These are phyloP conservation scores for Seladonia tumulorum DNA, from an alignment of 2,888 invertebrate genomes.

Conservation along the genomic window DNA sequence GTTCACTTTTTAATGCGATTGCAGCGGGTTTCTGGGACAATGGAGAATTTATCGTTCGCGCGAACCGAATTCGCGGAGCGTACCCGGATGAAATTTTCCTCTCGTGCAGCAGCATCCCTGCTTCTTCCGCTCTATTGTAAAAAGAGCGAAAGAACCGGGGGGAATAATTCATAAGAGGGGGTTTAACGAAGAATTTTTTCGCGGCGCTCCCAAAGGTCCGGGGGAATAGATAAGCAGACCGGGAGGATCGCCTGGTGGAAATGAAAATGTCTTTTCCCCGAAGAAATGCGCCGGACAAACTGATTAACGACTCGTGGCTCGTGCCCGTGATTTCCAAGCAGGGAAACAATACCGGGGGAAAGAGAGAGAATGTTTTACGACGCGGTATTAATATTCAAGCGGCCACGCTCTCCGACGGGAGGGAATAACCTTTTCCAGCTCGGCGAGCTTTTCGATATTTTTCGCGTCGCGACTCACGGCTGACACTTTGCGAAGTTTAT, in stretches of 20 bases:
- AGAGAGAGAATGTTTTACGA: background rate
- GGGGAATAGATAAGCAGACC: slow-evolving; percentile 4
- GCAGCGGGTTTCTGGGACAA: background rate
- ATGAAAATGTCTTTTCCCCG: background rate
- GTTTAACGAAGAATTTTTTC: background rate
- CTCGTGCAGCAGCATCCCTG: background rate
- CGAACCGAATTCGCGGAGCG: background rate
- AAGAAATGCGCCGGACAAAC: background rate
- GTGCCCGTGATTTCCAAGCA: slow-evolving; percentile 24
- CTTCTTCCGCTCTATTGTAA: background rate
- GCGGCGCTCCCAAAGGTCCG: background rate
- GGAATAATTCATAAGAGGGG: slow-evolving; percentile 26
- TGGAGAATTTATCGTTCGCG: background rate
- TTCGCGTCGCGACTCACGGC: background rate
- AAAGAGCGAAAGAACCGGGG: background rate
- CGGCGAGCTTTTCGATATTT: background rate
- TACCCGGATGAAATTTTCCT: background rate
- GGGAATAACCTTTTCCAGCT: slow-evolving; percentile 1
- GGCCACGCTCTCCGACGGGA: background rate
- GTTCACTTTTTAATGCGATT: background rate
- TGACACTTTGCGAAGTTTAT: background rate
- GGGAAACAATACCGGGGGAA: background rate
- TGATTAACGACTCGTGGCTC: slow-evolving; percentile 5
- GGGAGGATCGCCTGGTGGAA: background rate
- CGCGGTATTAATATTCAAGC: slow-evolving; percentile 45